These are phyloP conservation scores for Punctoribates punctum DNA, from an alignment of 2,888 invertebrate genomes.

Conservation along the genomic window DNA sequence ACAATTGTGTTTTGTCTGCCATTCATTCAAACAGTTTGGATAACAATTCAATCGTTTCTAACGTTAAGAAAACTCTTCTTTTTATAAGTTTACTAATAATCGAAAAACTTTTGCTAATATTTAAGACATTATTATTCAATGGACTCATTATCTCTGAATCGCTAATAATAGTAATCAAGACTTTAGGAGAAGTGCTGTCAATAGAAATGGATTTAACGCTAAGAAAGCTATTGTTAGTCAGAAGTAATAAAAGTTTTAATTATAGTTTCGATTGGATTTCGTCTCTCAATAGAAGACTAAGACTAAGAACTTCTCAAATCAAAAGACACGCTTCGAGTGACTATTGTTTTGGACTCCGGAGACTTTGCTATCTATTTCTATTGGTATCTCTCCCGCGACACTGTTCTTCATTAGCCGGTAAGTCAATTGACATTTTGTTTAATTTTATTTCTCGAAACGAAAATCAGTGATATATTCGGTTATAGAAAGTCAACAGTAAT, in stretches of 20 bases:
- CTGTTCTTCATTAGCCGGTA: constrained; percentile 26
- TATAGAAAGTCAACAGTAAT: constrained; percentile 17
- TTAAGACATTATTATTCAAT: neutral
- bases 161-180: neutral
- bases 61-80: neutral
- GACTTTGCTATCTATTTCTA: constrained; percentile 18
- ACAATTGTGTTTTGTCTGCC: neutral
- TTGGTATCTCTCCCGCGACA: constrained; percentile 13
- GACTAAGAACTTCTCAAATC: neutral
- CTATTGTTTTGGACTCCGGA: constrained; percentile 23
- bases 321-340: neutral
- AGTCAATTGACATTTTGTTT: neutral
- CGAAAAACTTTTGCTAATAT: neutral
- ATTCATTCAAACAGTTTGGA: neutral
- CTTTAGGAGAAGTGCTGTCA: neutral
- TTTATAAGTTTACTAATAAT: neutral
- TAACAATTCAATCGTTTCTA: neutral
- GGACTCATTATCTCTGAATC: neutral
- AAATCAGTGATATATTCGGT: neutral
- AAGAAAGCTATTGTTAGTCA: neutral
- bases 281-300: neutral
- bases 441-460: neutral
- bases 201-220: neutral
- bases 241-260: constrained; percentile 21
- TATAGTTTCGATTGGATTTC: constrained; percentile 8